Conservation (phyloP, 2,113 vertebrate species). For the Ammodramus savannarum region DNA sequence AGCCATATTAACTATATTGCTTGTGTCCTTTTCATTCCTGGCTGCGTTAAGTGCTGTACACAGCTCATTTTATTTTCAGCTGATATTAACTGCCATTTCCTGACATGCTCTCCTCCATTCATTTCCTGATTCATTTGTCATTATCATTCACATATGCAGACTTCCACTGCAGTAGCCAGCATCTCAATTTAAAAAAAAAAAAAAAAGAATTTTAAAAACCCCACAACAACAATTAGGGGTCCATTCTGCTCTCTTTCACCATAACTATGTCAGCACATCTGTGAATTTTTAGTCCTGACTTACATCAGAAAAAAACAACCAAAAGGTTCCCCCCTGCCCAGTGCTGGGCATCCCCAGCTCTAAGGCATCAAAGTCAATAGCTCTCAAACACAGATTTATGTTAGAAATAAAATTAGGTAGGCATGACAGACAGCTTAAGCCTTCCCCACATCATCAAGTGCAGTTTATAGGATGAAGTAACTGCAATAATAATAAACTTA, state of each 20-base stretch:
- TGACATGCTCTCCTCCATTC: background rate
- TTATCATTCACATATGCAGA: background rate
- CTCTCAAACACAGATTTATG: background rate
- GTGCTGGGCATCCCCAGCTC: background rate
- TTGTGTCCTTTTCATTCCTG: background rate
- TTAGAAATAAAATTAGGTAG: background rate
- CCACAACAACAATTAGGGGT: too few species aligned
- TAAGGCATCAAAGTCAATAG: background rate
- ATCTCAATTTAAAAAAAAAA: background rate
- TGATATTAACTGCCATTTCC: background rate
- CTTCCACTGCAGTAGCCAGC: background rate
- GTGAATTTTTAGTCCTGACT: background rate
- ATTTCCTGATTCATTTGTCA: background rate
- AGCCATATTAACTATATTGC: background rate
- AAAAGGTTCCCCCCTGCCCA: background rate
- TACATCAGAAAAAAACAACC: background rate
- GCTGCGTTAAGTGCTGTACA: background rate
- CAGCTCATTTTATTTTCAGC: constrained; percentile 5
- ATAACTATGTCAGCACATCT: background rate
- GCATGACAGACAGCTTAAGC: background rate
- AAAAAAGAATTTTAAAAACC: too few species aligned
- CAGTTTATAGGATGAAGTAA: background rate
- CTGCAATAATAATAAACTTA: background rate
- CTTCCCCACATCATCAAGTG: background rate
- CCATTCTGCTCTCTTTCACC: background rate